phyloP scores from a whole-genome alignment of 2,888 invertebrate genomes.

The Bugulina stolonifera region DNA sequence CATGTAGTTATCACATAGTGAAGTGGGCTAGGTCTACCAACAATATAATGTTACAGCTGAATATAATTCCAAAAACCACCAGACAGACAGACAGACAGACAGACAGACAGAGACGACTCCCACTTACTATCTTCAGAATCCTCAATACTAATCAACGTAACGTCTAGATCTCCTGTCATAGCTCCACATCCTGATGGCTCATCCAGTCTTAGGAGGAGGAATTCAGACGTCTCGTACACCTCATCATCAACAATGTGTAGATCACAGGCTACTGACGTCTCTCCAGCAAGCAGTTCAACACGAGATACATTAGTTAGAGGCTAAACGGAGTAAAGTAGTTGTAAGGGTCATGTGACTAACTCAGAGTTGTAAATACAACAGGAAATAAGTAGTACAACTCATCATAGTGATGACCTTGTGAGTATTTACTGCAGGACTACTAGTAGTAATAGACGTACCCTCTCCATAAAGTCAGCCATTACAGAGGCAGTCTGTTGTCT shows the following conservation, averaged over 20 bases:
- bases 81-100: no score
- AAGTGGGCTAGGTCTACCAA: no score
- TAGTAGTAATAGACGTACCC: not conserved
- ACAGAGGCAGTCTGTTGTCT: conserved; percentile 46
- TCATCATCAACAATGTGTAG: conserved; percentile 47
- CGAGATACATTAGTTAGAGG: conserved; percentile 42
- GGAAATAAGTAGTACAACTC: no score
- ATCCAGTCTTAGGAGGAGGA: conserved; percentile 43
- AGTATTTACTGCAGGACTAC: no score
- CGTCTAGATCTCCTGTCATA: conserved; percentile 39
- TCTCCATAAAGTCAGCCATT: conserved; percentile 47
- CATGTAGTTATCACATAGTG: no score
- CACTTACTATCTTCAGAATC: conserved; percentile 49
- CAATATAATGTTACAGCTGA: no score
- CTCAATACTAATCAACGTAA: conserved; percentile 43
- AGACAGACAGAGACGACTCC: no score
- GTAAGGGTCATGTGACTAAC: no score
- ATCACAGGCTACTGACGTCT: conserved; percentile 34
- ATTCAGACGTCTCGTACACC: conserved; percentile 47
- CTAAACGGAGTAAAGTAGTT: no score
- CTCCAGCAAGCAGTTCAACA: conserved; percentile 46
- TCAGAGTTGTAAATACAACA: no score
- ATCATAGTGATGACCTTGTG: no score
- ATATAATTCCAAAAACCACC: no score
- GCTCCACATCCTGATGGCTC: conserved; percentile 35